A percentile compares a stretch with the other conserved stretches of the same genome.
Conservation (phyloP, 2,797 vertebrate genomes). For the Rhodeus uyekii region DNA sequence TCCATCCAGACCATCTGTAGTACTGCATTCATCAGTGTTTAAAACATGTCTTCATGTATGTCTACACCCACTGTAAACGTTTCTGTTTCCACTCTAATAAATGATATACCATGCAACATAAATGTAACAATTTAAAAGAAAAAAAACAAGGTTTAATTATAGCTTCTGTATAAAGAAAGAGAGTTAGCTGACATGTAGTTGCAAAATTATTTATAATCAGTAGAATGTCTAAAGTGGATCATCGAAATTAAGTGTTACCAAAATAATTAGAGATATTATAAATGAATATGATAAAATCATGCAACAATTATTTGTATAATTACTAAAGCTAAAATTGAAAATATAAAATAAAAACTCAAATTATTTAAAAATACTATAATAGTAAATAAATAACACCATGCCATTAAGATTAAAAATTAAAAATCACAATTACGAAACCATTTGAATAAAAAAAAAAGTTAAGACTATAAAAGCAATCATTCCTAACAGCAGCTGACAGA, state of each 20-base stretch:
- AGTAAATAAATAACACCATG: background rate
- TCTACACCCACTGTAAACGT: too few relatives aligned
- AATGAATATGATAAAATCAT: background rate
- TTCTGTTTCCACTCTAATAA: too few relatives aligned
- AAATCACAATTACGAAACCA: background rate
- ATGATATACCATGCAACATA: too few relatives aligned
- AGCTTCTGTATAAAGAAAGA: too few relatives aligned
- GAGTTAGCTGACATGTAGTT: background rate
- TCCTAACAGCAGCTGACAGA: constrained; percentile 62
- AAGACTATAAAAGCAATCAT: constrained; percentile 56
- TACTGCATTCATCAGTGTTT: too few relatives aligned
- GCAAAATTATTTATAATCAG: background rate
- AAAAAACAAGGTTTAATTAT: too few relatives aligned
- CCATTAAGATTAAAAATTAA: background rate
- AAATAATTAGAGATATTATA: background rate
- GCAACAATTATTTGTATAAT: background rate
- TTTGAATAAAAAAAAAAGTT: constrained; percentile 45
- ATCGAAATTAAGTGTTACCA: background rate
- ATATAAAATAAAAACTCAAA: background rate
- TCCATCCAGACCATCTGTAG: too few relatives aligned
- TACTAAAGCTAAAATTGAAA: background rate
- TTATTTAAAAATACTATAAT: background rate
- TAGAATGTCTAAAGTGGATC: background rate
- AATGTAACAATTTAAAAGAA: too few relatives aligned
- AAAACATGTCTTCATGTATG: too few relatives aligned